Evolutionary conservation across 2,888 invertebrate genomes (phyloP).

Genomic region (Arenicola marina): DNA sequence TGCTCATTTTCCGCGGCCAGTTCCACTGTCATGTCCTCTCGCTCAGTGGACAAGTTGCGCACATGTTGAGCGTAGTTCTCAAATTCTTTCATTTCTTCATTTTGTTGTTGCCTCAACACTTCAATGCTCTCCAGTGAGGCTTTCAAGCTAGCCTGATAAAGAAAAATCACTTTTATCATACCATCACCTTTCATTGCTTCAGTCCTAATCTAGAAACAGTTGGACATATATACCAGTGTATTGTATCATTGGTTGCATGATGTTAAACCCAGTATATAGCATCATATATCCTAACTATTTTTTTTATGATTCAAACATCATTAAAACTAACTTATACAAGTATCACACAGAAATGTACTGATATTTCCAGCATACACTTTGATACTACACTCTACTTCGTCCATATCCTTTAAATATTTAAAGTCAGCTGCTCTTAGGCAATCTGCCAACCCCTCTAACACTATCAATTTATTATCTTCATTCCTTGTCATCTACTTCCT

Average conservation of each 20-base stretch:
- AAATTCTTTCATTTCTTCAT: conserved; percentile 63
- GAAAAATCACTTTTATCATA: too few species aligned
- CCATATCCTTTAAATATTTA: too few species aligned
- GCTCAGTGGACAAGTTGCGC: conserved; percentile 52
- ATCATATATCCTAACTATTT: background rate
- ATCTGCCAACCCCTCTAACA: too few species aligned
- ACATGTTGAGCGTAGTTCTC: conserved; percentile 63
- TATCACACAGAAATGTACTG: too few species aligned
- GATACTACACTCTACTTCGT: too few species aligned
- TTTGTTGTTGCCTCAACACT: conserved; percentile 39
- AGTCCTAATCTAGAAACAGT: background rate
- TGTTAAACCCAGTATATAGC: too few species aligned
- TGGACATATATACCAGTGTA: background rate
- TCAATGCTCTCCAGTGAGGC: background rate
- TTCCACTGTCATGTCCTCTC: conserved; percentile 56
- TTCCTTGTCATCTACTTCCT: too few species aligned
- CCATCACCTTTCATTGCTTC: too few species aligned
- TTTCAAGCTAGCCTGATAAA: background rate
- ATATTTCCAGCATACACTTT: too few species aligned
- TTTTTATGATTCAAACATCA: background rate
- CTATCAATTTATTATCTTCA: too few species aligned
- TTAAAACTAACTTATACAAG: background rate
- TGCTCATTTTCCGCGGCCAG: conserved; percentile 56
- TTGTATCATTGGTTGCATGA: too few species aligned
- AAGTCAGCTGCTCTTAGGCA: too few species aligned